Conservation (phyloP, 1,140 invertebrate genomes). For the Philopotamus ludificatus region DNA sequence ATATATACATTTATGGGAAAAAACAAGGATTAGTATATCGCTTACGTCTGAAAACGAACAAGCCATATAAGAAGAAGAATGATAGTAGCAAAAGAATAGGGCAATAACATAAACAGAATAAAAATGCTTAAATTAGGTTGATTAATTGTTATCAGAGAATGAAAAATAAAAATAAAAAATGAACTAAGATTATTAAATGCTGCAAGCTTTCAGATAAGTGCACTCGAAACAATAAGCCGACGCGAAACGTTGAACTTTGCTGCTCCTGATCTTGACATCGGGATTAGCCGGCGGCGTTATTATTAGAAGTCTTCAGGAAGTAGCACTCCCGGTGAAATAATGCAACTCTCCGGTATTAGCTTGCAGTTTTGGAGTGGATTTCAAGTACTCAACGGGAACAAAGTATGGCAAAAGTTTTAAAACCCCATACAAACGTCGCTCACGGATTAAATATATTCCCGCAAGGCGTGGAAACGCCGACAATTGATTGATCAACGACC, state of each 20-base stretch:
- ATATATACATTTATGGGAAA: no score
- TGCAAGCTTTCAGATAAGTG: background rate
- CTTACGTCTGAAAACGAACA: no score
- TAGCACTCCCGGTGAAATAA: background rate
- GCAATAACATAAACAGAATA: no score
- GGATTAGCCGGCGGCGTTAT: background rate
- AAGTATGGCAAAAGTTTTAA: background rate
- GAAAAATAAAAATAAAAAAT: background rate
- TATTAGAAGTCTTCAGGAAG: slow-evolving; percentile 9
- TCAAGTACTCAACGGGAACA: background rate
- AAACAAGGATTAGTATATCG: no score
- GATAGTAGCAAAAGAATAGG: no score
- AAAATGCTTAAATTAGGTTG: background rate
- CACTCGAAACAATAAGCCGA: slow-evolving; percentile 6
- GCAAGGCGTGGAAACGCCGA: background rate
- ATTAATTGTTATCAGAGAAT: background rate
- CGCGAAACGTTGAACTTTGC: slow-evolving; percentile 5
- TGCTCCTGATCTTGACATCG: slow-evolving; percentile 7
- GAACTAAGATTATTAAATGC: background rate
- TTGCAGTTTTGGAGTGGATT: background rate
- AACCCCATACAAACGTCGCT: background rate
- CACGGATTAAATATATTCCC: background rate
- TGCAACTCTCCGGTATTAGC: slow-evolving; percentile 6
- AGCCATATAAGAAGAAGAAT: no score
- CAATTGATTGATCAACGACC: background rate